Evolutionary conservation across 2,797 vertebrate species (phyloP).

Genomic region (Falco cherrug): DNA sequence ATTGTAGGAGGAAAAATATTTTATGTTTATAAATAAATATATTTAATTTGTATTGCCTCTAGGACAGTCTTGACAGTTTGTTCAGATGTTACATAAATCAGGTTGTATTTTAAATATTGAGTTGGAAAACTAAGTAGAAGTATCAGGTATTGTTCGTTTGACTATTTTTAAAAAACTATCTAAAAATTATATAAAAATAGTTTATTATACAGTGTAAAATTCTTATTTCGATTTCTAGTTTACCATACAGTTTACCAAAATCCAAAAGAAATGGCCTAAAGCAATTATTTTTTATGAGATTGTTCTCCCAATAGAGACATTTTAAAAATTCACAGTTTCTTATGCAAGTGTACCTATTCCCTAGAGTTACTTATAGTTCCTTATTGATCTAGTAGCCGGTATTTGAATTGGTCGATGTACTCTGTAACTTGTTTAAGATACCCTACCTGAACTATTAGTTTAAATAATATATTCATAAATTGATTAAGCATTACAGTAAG

Average conservation of each 20-base stretch:
- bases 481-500: constrained; percentile 97
- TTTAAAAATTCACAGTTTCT: constrained; percentile 72
- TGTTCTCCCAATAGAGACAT: constrained; percentile 30
- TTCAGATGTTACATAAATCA: background rate
- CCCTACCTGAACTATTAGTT: constrained; percentile 94
- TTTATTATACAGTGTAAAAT: background rate
- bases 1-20: background rate
- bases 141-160: background rate
- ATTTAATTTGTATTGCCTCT: background rate
- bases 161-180: background rate
- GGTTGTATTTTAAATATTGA: background rate
- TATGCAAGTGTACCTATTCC: constrained; percentile 79
- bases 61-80: background rate
- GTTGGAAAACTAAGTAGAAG: background rate
- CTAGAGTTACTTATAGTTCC: constrained; percentile 88
- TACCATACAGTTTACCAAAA: constrained; percentile 3
- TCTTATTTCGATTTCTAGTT: background rate
- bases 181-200: background rate
- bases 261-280: background rate
- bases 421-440: constrained; percentile 92
- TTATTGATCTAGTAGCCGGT: constrained; percentile 91
- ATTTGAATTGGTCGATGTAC: constrained; percentile 93
- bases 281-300: constrained; percentile 41
- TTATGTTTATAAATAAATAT: background rate
- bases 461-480: constrained; percentile 98